Conservation (phyloP, 2,113 vertebrate species). For the Halichoerus grypus region DNA sequence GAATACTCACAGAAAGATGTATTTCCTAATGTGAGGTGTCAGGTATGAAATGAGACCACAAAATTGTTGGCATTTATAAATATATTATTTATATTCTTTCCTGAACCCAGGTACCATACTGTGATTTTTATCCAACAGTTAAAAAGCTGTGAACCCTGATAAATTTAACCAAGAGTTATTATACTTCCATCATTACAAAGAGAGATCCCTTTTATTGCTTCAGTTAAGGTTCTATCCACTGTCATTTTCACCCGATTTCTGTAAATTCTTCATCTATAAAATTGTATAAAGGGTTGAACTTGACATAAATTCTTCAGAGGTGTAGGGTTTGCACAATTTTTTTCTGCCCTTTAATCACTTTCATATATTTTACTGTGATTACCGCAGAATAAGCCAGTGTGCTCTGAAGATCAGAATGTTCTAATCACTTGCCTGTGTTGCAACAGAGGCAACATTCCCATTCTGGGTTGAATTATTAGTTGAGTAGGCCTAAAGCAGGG, state of each 20-base stretch:
- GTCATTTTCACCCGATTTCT: constrained; percentile 64
- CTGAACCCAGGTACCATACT: constrained; percentile 65
- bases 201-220: constrained; percentile 24
- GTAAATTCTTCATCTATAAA: constrained; percentile 59
- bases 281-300: constrained; percentile 27
- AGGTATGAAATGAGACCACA: constrained; percentile 82
- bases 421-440: background rate
- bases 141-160: constrained; percentile 80
- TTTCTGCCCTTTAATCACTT: constrained; percentile 37
- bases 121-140: constrained; percentile 75
- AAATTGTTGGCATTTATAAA: constrained; percentile 81
- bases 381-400: constrained; percentile 28
- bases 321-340: constrained; percentile 31
- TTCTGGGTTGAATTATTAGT: background rate
- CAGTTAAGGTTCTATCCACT: constrained; percentile 53
- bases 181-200: constrained; percentile 30
- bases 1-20: constrained; percentile 76
- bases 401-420: constrained; percentile 1
- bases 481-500: background rate
- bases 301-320: constrained; percentile 62
- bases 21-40: constrained; percentile 81
- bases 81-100: constrained; percentile 76
- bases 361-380: constrained; percentile 40
- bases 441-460: background rate
- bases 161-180: constrained; percentile 75